phyloP scores from a whole-genome alignment of 1,140 invertebrate species.

The Caenorhabditis tropicalis region DNA sequence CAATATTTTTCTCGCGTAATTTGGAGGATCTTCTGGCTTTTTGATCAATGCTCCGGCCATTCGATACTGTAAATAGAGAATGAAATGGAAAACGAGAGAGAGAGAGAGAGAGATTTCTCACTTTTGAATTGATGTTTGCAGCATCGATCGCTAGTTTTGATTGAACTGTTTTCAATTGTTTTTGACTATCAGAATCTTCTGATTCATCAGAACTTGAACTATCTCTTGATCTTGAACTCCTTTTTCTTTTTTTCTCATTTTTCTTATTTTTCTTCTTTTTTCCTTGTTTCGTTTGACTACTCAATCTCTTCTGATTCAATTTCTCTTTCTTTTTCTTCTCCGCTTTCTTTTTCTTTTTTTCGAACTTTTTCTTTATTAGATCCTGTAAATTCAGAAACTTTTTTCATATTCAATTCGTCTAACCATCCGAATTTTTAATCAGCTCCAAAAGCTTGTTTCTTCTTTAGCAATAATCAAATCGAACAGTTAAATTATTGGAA shows the following conservation, averaged over 20 bases:
- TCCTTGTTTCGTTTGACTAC: not conserved
- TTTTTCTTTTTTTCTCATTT: not conserved
- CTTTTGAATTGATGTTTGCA: constrained; percentile 3
- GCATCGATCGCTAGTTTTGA: constrained; percentile 5
- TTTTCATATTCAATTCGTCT: not conserved
- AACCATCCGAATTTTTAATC: not conserved
- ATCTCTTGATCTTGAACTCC: not conserved
- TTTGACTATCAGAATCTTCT: not conserved
- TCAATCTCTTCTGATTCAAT: not conserved
- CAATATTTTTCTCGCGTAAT: not conserved
- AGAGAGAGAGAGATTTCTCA: not conserved
- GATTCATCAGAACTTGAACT: not conserved
- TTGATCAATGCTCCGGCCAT: not conserved
- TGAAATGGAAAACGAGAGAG: no score
- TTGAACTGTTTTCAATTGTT: not conserved
- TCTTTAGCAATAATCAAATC: not conserved
- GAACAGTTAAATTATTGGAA: not conserved
- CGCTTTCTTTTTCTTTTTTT: not conserved
- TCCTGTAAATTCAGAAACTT: not conserved
- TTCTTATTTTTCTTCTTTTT: constrained; percentile 23
- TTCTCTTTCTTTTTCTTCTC: constrained; percentile 24
- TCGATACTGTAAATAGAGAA: not conserved
- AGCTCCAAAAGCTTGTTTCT: not conserved
- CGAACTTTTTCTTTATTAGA: constrained; percentile 22
- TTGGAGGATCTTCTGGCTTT: constrained; percentile 23